phyloP scores from a whole-genome alignment of 1,140 invertebrate species.

The Thalassaphorura encarpata region DNA sequence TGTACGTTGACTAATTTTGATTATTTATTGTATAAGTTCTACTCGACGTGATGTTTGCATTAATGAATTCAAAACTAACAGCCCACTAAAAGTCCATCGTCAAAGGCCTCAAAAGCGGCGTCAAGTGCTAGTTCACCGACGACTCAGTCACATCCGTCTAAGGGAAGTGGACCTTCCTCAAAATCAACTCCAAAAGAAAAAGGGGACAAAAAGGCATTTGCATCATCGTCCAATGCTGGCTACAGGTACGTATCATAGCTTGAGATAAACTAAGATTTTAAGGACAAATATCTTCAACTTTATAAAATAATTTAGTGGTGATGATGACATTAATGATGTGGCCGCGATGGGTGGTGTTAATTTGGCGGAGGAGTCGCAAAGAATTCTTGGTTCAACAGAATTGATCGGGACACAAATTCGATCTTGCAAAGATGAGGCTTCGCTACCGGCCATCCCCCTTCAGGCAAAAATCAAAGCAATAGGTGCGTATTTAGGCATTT shows the following conservation, averaged over 20 bases:
- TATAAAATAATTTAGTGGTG: slow-evolving; percentile 47
- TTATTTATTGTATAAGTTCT: slow-evolving; percentile 5
- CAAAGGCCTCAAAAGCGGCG: background rate
- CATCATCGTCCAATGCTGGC: slow-evolving; percentile 40
- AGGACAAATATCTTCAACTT: background rate
- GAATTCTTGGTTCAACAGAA: slow-evolving; percentile 88
- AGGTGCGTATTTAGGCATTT: slow-evolving; percentile 41
- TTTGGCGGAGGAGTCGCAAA: slow-evolving; percentile 87
- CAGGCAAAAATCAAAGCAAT: slow-evolving; percentile 66
- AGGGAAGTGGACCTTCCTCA: slow-evolving; percentile 19
- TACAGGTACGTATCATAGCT: slow-evolving; percentile 39
- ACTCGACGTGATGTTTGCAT: background rate
- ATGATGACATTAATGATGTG: slow-evolving; percentile 97
- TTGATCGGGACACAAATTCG: slow-evolving; percentile 91
- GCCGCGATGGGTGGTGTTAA: slow-evolving; percentile 99
- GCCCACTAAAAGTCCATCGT: background rate
- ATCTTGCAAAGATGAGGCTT: slow-evolving; percentile 90
- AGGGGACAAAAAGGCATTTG: slow-evolving; percentile 36
- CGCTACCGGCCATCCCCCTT: slow-evolving; percentile 67
- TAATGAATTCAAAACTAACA: background rate
- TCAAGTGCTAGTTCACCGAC: background rate
- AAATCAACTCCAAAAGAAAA: slow-evolving; percentile 53
- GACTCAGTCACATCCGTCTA: slow-evolving; percentile 10
- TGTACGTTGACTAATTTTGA: slow-evolving; percentile 8
- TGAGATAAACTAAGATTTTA: background rate